phyloP scores from a whole-genome alignment of 2,113 vertebrate genomes.

The Pleuronectes platessa region DNA sequence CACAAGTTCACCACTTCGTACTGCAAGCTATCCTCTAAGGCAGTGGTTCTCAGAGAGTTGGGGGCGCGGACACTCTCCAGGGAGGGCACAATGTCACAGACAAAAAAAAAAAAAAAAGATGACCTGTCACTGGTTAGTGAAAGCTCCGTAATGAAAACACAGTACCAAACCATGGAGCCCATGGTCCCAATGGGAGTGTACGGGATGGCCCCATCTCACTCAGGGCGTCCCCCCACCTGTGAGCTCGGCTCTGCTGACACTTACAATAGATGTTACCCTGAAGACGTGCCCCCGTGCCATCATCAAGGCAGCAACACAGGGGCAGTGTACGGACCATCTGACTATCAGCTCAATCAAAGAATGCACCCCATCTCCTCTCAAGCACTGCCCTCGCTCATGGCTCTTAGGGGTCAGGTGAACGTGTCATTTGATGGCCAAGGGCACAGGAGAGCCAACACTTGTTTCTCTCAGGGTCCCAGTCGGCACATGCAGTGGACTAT shows the following conservation, averaged over 20 bases:
- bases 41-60: too few relatives aligned
- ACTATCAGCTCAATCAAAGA: constrained; percentile 61
- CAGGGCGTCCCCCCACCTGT: constrained; percentile 63
- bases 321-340: constrained; percentile 60
- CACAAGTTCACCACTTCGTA: too few relatives aligned
- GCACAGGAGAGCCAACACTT: constrained; percentile 52
- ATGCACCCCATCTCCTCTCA: constrained; percentile 50
- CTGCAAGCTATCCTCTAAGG: too few relatives aligned
- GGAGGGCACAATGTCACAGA: too few relatives aligned
- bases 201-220: constrained; percentile 73
- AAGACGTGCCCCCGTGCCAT: constrained; percentile 69
- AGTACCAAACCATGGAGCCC: constrained; percentile 77
- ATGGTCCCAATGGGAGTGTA: constrained; percentile 72
- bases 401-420: constrained; percentile 70
- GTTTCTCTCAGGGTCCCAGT: constrained; percentile 56
- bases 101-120: too few relatives aligned
- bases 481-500: constrained; percentile 62
- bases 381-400: constrained; percentile 61
- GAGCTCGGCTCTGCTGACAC: constrained; percentile 57
- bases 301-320: constrained; percentile 49
- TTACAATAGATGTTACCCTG: constrained; percentile 79
- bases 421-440: constrained; percentile 54
- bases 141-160: constrained; percentile 15
- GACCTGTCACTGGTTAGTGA: too few relatives aligned
- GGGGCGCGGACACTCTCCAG: too few relatives aligned